Conservation (phyloP, 37 sponge, comb jelly and placozoan genomes). For the Axinella damicornis region DNA sequence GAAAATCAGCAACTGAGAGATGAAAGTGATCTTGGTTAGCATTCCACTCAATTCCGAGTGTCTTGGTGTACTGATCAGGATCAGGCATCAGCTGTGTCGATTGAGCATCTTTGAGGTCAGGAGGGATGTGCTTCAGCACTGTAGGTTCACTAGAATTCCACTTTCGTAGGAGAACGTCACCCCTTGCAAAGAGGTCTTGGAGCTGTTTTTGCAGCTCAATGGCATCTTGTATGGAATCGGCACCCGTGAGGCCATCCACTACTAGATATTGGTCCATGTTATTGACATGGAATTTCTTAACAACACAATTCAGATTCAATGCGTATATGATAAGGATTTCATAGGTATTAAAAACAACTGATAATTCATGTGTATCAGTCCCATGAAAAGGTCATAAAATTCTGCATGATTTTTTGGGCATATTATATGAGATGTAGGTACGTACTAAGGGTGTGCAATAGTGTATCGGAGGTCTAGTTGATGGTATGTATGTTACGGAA, state of each 20-base stretch:
- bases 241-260: conserved; percentile 17
- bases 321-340: too few species aligned
- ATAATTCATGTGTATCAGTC: too few species aligned
- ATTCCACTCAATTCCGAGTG: conserved; percentile 27
- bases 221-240: conserved; percentile 12
- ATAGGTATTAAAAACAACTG: too few species aligned
- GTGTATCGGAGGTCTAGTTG: too few species aligned
- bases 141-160: conserved; percentile 29
- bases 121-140: conserved; percentile 1
- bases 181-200: conserved; percentile 14
- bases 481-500: too few species aligned
- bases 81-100: background rate
- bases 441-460: too few species aligned
- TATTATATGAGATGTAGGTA: too few species aligned
- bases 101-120: conserved; percentile 17
- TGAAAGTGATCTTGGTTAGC: conserved; percentile 21
- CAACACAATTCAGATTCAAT: too few species aligned
- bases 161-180: conserved; percentile 12
- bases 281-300: too few species aligned
- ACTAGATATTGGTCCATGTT: conserved; percentile 9
- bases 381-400: too few species aligned
- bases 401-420: too few species aligned
- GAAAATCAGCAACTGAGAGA: conserved; percentile 1
- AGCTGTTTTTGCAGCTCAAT: conserved; percentile 7
- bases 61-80: conserved; percentile 26